Evolutionary conservation across 2,113 vertebrate species (phyloP).

Genomic region (Bambusicola thoracicus): DNA sequence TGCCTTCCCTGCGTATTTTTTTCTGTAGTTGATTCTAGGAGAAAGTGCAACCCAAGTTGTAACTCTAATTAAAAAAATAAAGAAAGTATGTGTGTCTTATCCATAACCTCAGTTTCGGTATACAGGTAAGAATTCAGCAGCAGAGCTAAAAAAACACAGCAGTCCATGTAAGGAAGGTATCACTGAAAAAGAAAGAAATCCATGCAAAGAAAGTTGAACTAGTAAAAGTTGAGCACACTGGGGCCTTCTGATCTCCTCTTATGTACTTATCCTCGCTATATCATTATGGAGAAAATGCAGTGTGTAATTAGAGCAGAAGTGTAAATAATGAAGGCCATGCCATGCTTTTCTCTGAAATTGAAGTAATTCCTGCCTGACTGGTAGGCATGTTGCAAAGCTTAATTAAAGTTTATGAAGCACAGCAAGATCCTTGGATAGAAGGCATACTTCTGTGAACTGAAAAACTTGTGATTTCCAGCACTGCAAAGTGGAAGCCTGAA

Average conservation of each 20-base stretch:
- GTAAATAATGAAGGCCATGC: not conserved
- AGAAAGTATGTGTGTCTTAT: no score
- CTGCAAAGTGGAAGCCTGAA: not conserved
- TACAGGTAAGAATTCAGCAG: not conserved
- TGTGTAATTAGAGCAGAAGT: not conserved
- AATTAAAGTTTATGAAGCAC: constrained; percentile 55
- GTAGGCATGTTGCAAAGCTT: constrained; percentile 29
- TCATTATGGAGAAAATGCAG: not conserved
- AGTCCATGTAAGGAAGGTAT: not conserved
- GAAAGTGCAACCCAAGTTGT: not conserved
- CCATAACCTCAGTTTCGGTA: not conserved
- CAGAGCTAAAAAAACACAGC: not conserved
- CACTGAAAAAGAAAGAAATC: not conserved
- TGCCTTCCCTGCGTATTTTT: rapidly evolving
- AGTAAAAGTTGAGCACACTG: not conserved
- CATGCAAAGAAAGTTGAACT: not conserved
- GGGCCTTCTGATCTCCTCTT: not conserved
- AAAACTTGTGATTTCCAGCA: constrained; percentile 17
- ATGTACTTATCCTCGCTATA: not conserved
- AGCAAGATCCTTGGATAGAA: constrained; percentile 37
- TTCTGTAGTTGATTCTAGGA: not conserved
- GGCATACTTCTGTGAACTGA: not conserved
- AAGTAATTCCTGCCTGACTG: constrained; percentile 37
- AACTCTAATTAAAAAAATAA: not conserved
- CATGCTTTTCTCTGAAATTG: constrained; percentile 7